phyloP scores from a whole-genome alignment of 1,140 invertebrate species.

The Polyergus mexicanus region DNA sequence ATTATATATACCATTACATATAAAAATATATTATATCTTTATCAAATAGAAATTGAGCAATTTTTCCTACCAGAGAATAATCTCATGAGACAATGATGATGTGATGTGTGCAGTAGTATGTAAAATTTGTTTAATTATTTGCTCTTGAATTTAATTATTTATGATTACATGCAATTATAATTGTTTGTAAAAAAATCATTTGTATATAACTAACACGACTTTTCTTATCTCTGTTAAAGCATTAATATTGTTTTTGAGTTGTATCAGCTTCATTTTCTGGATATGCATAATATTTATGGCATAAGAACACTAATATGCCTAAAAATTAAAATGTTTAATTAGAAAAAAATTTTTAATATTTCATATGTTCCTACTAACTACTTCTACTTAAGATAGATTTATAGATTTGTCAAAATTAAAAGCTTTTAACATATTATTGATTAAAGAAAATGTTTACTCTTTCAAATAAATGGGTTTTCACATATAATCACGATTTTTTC shows the following conservation, averaged over 20 bases:
- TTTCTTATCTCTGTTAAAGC: background rate
- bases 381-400: background rate
- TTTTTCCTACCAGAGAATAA: no score
- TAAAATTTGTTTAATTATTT: no score
- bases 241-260: background rate
- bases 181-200: background rate
- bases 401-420: conserved; percentile 4
- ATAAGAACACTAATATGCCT: background rate
- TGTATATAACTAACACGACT: no score
- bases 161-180: background rate
- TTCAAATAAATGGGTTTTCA: conserved; percentile 1
- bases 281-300: background rate
- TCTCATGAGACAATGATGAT: no score
- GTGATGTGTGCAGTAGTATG: no score
- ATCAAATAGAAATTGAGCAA: no score
- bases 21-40: no score
- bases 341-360: background rate
- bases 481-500: background rate
- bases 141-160: background rate
- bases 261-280: background rate
- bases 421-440: background rate
- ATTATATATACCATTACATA: no score
- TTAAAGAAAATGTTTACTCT: background rate
- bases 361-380: background rate
- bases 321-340: conserved; percentile 22